A percentile compares a stretch with the other conserved stretches of the same genome.
Conservation (phyloP, 35 echinoderm and acorn worm genomes). For the Amphiura filiformis region DNA sequence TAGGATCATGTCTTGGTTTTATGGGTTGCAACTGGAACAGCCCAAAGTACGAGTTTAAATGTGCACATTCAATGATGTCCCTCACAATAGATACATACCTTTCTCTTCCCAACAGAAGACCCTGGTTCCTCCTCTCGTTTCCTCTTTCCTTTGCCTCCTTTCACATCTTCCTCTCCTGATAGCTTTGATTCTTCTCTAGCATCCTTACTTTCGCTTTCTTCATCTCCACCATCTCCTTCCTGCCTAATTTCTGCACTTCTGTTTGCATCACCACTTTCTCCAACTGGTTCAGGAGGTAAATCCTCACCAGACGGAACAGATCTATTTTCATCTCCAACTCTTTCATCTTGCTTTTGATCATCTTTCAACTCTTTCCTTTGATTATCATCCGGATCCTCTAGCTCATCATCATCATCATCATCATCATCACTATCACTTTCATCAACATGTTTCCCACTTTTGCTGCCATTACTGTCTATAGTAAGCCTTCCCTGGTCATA, state of each 20-base stretch:
- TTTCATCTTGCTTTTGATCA: background rate
- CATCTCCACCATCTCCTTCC: background rate
- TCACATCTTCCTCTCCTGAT: background rate
- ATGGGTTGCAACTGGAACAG: too few relatives aligned
- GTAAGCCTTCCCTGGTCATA: background rate
- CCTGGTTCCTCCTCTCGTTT: background rate
- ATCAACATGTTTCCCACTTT: background rate
- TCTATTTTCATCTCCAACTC: background rate
- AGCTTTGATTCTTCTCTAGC: background rate
- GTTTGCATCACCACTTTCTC: background rate
- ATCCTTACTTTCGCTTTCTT: background rate
- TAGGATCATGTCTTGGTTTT: too few relatives aligned
- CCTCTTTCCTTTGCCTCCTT: conserved; percentile 7
- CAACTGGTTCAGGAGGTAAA: background rate
- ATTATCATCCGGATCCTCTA: background rate
- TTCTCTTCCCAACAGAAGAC: background rate
- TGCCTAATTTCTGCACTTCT: background rate
- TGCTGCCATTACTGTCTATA: background rate
- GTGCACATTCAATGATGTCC: too few relatives aligned
- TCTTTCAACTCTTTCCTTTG: background rate
- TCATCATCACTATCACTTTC: background rate
- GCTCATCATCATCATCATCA: too few relatives aligned
- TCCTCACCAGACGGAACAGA: background rate
- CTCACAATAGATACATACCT: background rate
- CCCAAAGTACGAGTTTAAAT: too few relatives aligned